Percentiles rank a stretch among this genome's conserved stretches.
Evolutionary conservation across 2,888 invertebrate genomes (phyloP).

Genomic region (Calameuta idolon): DNA sequence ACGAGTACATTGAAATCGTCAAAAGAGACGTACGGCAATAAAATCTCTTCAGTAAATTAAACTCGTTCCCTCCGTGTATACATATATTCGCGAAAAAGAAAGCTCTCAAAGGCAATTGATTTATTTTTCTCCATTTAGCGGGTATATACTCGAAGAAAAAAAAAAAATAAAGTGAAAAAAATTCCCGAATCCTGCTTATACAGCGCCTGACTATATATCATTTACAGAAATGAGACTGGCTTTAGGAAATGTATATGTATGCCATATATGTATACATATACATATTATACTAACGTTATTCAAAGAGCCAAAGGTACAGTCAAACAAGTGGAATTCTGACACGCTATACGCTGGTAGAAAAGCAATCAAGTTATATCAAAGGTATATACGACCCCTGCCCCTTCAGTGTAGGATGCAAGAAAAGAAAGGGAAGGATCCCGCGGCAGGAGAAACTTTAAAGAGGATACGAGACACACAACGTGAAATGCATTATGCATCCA

Average conservation of each 20-base stretch:
- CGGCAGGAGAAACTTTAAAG: background rate
- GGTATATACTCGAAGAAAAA: background rate
- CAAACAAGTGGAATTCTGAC: background rate
- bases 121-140: background rate
- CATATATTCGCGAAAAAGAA: background rate
- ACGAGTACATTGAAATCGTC: background rate
- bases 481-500: conserved; percentile 59
- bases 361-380: background rate
- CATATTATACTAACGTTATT: background rate
- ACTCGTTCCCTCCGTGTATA: background rate
- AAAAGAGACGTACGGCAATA: background rate
- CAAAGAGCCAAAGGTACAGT: background rate
- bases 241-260: background rate
- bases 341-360: background rate
- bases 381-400: background rate
- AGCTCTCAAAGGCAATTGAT: background rate
- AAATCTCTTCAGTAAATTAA: background rate
- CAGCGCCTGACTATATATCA: background rate
- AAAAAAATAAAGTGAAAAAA: background rate
- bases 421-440: background rate
- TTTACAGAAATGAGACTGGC: background rate
- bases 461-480: conserved; percentile 32
- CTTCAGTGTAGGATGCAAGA: background rate
- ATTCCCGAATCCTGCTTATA: background rate
- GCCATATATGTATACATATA: background rate